Evolutionary conservation across 1,140 invertebrate genomes (phyloP), one percentile per base, ranked within the genome.

Genomic region (Hormaphis cornu): DNA sequence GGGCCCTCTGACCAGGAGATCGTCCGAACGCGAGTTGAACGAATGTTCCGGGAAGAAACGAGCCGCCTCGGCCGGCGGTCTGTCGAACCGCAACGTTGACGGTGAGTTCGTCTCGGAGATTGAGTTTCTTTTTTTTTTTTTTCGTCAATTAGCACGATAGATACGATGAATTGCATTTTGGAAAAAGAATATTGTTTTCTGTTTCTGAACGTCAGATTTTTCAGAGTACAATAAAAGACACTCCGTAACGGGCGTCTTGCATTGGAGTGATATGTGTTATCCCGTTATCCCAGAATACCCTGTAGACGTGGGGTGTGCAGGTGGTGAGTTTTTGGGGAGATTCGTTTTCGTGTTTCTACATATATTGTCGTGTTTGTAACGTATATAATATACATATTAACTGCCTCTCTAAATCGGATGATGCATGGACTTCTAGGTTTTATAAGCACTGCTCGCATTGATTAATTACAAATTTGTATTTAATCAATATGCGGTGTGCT

Each of bases 11-110:
- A 88, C 88, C 61, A 86, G 89, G 80, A 84, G 89, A 75, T 88
- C 88, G 73, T 90, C 88, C 48, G 89, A 90, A 77, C 82, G 89
- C 46, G 89, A 91, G 75, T 80, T 90, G 69, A 83, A 84, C 73
- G 87, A 87, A 72, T 87, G 86, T 74, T 69, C 52, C 26, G 87
- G 87, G 77, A 91, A 90, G 78, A 91, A 92, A 81, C 83, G 88
- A 74, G 86, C 87, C 56, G 87, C 86, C 54, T 89, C 87, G 54
- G 87, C 87, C 37, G 83, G 85, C 70, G 85, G 85, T 30, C 81
- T 89, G 14, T 58, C 69, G 2, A 66, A 72, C 46, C 69, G 70
- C 7, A 71, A 48, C 16, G 37, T 40, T 8, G 69, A 54, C 22
- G 69, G 69, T 66, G 44, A 50, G 35, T 5, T 54, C 18, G 12